Evolutionary conservation across 2,113 vertebrate species (phyloP).

Genomic region (Erythrolamprus reginae): DNA sequence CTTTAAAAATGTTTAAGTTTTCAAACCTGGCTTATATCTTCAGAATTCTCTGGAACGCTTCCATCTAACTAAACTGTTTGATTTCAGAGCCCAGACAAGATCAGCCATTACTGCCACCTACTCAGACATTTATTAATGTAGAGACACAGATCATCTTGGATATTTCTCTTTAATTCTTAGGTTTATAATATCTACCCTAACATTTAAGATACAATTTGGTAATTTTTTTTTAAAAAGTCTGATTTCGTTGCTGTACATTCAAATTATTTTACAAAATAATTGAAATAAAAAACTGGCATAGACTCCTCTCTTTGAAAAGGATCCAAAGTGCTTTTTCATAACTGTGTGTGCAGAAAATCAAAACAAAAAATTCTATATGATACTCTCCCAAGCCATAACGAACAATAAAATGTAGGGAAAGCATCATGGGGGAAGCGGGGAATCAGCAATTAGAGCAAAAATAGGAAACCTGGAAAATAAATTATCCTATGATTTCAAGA

Average conservation of each 20-base stretch:
- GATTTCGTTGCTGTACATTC: background rate
- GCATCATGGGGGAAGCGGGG: background rate
- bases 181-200: background rate
- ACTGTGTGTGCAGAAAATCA: background rate
- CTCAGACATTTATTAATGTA: background rate
- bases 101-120: background rate
- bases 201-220: background rate
- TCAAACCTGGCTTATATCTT: background rate
- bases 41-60: background rate
- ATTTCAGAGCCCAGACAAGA: background rate
- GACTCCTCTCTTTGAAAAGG: background rate
- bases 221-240: background rate
- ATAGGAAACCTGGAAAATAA: background rate
- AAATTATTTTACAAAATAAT: background rate
- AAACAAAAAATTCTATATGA: background rate
- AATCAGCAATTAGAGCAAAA: background rate
- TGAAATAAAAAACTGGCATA: background rate
- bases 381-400: background rate
- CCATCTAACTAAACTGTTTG: background rate
- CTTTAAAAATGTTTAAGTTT: background rate
- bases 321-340: background rate
- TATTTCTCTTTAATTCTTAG: constrained; percentile 1
- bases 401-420: background rate
- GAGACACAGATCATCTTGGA: background rate
- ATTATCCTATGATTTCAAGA: background rate